Percentiles rank a stretch among this genome's conserved stretches.
Conservation (phyloP, 2,113 vertebrate genomes). For the Coptodon bakossiorum region DNA sequence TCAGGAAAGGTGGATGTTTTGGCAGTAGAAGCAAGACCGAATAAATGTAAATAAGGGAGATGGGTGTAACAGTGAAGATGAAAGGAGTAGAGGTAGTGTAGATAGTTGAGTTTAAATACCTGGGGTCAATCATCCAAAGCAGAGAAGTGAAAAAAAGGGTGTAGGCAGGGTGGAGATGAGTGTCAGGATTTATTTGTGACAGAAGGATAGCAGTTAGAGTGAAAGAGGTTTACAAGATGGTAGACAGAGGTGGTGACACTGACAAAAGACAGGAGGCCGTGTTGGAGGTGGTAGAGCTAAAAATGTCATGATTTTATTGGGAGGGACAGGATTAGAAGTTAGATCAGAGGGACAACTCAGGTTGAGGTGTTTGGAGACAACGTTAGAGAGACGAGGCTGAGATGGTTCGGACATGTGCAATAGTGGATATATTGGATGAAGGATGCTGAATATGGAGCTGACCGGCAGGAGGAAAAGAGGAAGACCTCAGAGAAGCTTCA, state of each 20-base stretch:
- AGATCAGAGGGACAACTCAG: neutral
- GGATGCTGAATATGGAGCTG: neutral
- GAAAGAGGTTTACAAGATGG: neutral
- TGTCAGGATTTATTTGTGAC: neutral
- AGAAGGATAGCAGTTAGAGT: neutral
- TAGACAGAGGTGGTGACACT: neutral
- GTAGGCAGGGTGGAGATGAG: neutral
- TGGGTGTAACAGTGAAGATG: neutral
- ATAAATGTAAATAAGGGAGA: neutral
- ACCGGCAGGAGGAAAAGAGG: neutral
- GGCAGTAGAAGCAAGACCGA: neutral
- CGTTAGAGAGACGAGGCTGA: neutral
- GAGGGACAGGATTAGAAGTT: neutral
- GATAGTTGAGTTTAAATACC: neutral
- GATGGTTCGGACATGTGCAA: neutral
- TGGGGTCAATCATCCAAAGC: neutral
- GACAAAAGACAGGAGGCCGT: neutral
- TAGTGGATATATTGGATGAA: rapidly evolving
- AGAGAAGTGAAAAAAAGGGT: neutral
- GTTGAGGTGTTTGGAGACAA: neutral
- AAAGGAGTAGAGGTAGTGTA: neutral
- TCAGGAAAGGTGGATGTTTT: neutral
- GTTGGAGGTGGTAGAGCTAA: neutral
- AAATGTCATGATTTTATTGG: neutral
- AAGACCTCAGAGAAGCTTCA: neutral